phyloP scores from a whole-genome alignment of 2,797 vertebrate genomes.

The Pseudocheirus occidentalis region DNA sequence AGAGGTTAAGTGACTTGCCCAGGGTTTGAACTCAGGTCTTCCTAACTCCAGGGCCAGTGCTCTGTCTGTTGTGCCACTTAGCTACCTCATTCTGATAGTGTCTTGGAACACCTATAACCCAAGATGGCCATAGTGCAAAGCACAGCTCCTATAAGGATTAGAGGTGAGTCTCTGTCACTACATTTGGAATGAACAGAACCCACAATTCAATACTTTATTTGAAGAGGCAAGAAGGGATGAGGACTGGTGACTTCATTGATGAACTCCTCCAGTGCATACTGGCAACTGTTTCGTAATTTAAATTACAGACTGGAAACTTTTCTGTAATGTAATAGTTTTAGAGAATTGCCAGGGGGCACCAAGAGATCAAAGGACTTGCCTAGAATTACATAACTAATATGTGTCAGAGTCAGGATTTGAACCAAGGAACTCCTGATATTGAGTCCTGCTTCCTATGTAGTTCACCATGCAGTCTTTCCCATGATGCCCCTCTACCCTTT shows the following conservation, averaged over 20 bases:
- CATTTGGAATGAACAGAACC: background rate
- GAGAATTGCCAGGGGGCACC: background rate
- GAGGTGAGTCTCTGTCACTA: background rate
- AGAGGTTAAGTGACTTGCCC: background rate
- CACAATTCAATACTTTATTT: background rate
- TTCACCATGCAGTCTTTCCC: background rate
- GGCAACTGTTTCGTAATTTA: background rate
- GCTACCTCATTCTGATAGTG: background rate
- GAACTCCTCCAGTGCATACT: background rate
- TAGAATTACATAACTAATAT: background rate
- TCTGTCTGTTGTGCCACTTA: background rate
- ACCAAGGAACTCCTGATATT: background rate
- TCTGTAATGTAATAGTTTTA: background rate
- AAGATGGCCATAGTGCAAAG: background rate
- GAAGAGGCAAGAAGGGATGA: background rate
- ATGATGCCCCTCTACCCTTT: background rate
- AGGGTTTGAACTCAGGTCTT: background rate
- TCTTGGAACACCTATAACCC: background rate
- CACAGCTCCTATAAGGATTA: slow-evolving; percentile 22
- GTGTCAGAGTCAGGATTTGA: background rate
- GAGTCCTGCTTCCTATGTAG: background rate
- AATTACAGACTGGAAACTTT: background rate
- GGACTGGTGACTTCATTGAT: background rate
- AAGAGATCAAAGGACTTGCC: background rate
- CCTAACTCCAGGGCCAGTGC: background rate